A percentile compares a stretch with the other conserved stretches of the same genome.
These are phyloP conservation scores for Nyctibius grandis DNA, from an alignment of 2,797 vertebrate species.

Conservation along the genomic window DNA sequence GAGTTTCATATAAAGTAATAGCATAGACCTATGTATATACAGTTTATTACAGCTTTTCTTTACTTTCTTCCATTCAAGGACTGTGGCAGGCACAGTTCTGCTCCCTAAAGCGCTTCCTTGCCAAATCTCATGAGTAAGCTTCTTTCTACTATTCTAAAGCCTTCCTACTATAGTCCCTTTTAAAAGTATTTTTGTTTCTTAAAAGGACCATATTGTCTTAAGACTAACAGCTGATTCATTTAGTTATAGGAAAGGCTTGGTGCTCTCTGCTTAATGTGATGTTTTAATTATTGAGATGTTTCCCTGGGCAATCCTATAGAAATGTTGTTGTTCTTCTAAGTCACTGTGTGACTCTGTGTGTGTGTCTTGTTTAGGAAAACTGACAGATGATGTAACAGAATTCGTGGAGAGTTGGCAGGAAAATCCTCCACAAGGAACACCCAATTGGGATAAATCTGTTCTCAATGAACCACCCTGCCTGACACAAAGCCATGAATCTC, in stretches of 20 bases:
- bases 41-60: not conserved
- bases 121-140: not conserved
- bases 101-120: not conserved
- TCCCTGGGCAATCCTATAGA: not conserved
- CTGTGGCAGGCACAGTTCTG: not conserved
- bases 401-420: slow-evolving; percentile 94
- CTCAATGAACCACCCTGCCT: slow-evolving; percentile 83
- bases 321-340: not conserved
- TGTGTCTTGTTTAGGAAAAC: slow-evolving; percentile 76
- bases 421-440: slow-evolving; percentile 72
- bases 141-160: not conserved
- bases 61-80: not conserved
- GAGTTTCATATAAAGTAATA: not conserved
- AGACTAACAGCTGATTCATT: not conserved
- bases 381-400: slow-evolving; percentile 86
- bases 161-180: not conserved
- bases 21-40: not conserved
- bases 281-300: not conserved
- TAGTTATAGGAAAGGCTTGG: not conserved
- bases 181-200: not conserved
- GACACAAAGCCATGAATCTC: slow-evolving; percentile 68
- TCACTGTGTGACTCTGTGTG: not conserved
- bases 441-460: slow-evolving; percentile 62
- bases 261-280: not conserved
- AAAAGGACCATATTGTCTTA: not conserved